Base-by-base conservation (phyloP, 30 jellyfish, hydroid and myxozoan species). In the Hydractinia echinata region DNA sequence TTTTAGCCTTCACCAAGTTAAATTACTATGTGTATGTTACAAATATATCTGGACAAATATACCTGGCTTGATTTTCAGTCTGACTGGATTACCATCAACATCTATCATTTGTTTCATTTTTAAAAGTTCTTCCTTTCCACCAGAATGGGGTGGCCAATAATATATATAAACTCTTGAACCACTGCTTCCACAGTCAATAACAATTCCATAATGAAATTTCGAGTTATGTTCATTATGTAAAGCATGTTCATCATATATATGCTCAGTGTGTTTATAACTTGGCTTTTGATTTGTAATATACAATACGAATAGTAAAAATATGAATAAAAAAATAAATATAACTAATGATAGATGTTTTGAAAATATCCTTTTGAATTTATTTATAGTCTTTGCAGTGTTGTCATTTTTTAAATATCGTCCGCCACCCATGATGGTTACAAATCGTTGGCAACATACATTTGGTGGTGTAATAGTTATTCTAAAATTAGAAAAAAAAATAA, bases 111-210 rank as follows among this genome's bases (percentile, higher is more conserved):
- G 97, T 5, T 90, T 85, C 68, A 90, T 79, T 18, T 90, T 90
- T 61, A 90, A 76, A n/a, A 90, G 60, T 67, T 90, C 95, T 52
- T 90, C 86, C 7, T 86, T 84, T 72, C 84, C 85, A 44, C 97
- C 97, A 84, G 76, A 81, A 77, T 90, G 97, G 21, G 98, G 98
- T 39, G 96, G 98, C 98, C 98, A 91, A 55, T 91, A 91, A 81
- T 91, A 91, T 19, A 91, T 86, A 62, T 50, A 91, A 19, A 91
- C 89, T 51, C 98, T 83, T 39, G 98, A 91, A 3, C 96, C 98
- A 86, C 98, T 86, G 83, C 98, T 91, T 0, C 98, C 98, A 81
- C 98, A 91, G 64, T 91, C 98, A 64, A 91, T 76, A 5, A 83
- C 97, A 73, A 90, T 81, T 5, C 95, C 97, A 90, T 90, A 90